Base-by-base conservation (phyloP, 2,888 invertebrate genomes). In the Sericinus montela region DNA sequence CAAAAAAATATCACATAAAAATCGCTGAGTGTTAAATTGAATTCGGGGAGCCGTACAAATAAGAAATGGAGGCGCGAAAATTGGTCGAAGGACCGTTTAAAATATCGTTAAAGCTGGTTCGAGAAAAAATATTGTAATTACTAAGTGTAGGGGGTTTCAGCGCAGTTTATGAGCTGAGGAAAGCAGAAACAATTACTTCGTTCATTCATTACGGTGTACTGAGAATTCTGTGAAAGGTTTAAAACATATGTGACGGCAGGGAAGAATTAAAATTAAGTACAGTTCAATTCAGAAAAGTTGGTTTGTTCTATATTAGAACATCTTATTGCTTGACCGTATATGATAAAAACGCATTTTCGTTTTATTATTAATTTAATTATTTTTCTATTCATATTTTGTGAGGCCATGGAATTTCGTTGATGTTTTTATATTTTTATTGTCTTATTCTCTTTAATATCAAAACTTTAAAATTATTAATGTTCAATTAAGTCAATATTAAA, bases 1-100 rank as follows among this genome's bases (percentile, higher is more conserved):
- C 75, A 69, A 75, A 40, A n/a, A 64, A 72, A 66, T 65, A 65
- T 63, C 72, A 68, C 73, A 75, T 76, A 76, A 83, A 82, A 75
- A 72, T 74, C 79, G 80, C 80, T 78, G 81, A 74, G 80, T 81
- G 83, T 76, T 83, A 81, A 89, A 89, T 89, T 89, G 86, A 87
- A 84, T 88, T 80, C 78, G 75, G 71, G 77, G 76, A 80, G 79
- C 74, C 73, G 65, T 69, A 68, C 78, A 83, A 87, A 87, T 86
- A 84, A 82, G 80, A 82, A 80, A 74, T 67, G 75, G 65, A 76
- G 77, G 83, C 69, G 84, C 76, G 83, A 83, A 87, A 87, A 86
- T 86, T 85, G 84, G 69, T 60, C 59, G 66, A 62, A 65, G 66
- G 65, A 71, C 76, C 80, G 79, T 82, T 87, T 87, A 87, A 87